Base-by-base conservation (phyloP, 2,888 invertebrate species). In the Trichacis sp. region DNA sequence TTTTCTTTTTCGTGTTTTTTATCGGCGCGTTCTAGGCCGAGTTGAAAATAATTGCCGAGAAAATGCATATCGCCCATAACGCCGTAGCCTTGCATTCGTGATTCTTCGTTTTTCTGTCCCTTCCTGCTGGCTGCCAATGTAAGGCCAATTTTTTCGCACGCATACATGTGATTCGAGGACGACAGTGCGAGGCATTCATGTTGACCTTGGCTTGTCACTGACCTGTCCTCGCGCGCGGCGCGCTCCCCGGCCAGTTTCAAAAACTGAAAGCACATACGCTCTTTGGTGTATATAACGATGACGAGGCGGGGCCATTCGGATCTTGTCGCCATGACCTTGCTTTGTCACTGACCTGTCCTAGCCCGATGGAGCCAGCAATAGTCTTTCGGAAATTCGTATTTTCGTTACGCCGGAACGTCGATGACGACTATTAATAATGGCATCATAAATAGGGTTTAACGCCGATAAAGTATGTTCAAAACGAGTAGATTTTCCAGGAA, bases 281-380 rank as follows among this genome's bases (percentile, higher is more conserved):
- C 58, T n/a, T n/a, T n/a, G n/a, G n/a, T 38, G 48, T 14, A 17
- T 24, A 24, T 24, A 24, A 24, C 47, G 60, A 61, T 63, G 61
- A 61, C 48, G 52, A 59, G 61, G 54, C 58, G 49, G 64, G 60
- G 57, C 54, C 57, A 48, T 47, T 33, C n/a, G 33, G 11, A 11
- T n/a, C 33, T 64, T 55, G 76, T 72, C 73, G 70, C 29, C 72
- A 73, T 77, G 81, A 81, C 83, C 81, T 83, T 83, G 82, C 80
- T 80, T 82, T 82, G 82, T 83, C 81, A 83, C 82, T 83, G 82
- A 83, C 83, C 83, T 82, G 82, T 17, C 42, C 17, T n/a, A 6
- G 15, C 18, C 15, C 5, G 36, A 11, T 36, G 3, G n/a, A n/a
- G n/a, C n/a, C n/a, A n/a, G n/a, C n/a, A n/a, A 14, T n/a, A 11